phyloP scores from a whole-genome alignment of 2,113 vertebrate genomes.

The Stegastes partitus region DNA sequence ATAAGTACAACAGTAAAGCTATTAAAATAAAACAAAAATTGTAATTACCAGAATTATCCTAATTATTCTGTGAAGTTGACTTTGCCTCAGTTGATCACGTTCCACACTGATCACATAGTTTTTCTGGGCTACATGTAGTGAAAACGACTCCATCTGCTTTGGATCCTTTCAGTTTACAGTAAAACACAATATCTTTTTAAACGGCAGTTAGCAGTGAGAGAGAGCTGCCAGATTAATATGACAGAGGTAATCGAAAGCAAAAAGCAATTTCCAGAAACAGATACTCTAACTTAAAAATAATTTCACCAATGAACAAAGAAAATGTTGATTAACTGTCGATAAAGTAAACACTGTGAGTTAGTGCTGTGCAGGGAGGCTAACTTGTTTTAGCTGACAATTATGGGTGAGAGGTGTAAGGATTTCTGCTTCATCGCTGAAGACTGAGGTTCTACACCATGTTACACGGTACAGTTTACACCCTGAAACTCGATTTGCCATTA shows the following conservation, averaged over 20 bases:
- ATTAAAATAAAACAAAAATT: not conserved
- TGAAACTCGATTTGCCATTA: not conserved
- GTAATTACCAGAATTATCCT: not conserved
- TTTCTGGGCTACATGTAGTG: not conserved
- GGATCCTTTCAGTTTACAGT: not conserved
- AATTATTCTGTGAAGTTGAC: no score
- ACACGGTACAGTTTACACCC: not conserved
- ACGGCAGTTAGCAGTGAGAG: constrained; percentile 22
- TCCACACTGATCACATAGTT: not conserved
- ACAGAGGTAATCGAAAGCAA: not conserved
- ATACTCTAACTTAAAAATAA: constrained; percentile 27
- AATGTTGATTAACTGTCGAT: constrained; percentile 65
- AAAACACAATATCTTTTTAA: not conserved
- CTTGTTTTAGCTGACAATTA: constrained; percentile 54
- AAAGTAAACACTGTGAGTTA: constrained; percentile 76
- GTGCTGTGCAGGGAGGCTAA: constrained; percentile 51
- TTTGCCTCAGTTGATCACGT: no score
- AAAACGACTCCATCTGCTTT: not conserved
- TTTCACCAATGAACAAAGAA: constrained; percentile 44
- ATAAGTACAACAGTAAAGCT: not conserved
- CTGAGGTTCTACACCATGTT: not conserved
- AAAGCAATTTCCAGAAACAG: constrained; percentile 46
- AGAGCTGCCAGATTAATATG: not conserved
- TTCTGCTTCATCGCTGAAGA: constrained; percentile 35
- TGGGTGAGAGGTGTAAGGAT: constrained; percentile 38